Conservation (phyloP, 2,113 vertebrate species). For the Delphinus delphis region DNA sequence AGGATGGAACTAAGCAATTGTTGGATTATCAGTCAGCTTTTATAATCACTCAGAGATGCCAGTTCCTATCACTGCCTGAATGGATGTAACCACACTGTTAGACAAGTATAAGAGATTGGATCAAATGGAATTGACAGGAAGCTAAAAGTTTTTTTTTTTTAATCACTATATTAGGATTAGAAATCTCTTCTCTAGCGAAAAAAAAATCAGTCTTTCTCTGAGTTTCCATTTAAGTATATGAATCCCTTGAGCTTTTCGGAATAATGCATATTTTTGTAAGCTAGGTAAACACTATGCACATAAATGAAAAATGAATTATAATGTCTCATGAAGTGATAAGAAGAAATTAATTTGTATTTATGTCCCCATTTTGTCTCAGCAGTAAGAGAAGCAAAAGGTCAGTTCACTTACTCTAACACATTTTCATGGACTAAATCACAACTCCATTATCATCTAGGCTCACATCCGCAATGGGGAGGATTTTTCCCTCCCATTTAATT, state of each 20-base stretch:
- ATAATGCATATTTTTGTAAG: neutral
- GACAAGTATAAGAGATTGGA: neutral
- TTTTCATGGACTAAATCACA: constrained; percentile 38
- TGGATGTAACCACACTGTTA: neutral
- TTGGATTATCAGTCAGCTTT: neutral
- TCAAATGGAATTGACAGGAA: neutral
- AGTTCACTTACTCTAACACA: neutral
- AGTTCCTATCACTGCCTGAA: neutral
- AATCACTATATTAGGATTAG: constrained; percentile 1
- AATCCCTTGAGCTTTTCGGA: neutral
- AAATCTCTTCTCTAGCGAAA: neutral
- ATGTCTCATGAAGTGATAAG: neutral
- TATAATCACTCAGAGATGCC: neutral
- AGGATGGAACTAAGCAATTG: neutral
- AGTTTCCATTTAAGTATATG: neutral
- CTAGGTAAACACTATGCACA: neutral
- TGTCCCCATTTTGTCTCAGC: constrained; percentile 32
- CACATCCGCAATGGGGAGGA: neutral
- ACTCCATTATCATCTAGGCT: constrained; percentile 25
- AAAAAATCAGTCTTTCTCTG: neutral
- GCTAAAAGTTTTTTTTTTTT: neutral
- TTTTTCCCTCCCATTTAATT: constrained; percentile 31
- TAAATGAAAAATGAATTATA: constrained; percentile 43
- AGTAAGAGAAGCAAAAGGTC: constrained; percentile 42
- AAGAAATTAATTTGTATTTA: constrained; percentile 52